Conservation (phyloP, 35 echinoderm and acorn worm genomes). For the Acanthaster planci region DNA sequence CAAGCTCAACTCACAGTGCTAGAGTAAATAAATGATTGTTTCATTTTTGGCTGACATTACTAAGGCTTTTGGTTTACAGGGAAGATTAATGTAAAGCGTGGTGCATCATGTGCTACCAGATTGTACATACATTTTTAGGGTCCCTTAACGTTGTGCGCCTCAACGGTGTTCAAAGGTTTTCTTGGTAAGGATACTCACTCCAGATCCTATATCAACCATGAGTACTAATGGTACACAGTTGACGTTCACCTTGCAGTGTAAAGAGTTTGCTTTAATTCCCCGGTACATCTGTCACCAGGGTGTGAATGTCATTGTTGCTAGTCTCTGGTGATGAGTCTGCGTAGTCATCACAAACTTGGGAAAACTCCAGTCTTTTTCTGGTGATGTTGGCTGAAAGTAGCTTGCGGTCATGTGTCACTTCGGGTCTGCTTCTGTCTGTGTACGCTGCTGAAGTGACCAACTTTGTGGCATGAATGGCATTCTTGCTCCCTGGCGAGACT, state of each 20-base stretch:
- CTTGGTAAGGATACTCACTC: conserved; percentile 35
- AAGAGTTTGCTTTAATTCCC: conserved; percentile 15
- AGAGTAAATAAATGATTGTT: too few species aligned
- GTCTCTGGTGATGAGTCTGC: background rate
- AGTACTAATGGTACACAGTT: conserved; percentile 9
- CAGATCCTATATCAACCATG: conserved; percentile 36
- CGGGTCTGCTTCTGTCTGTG: conserved; percentile 1
- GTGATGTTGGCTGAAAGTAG: background rate
- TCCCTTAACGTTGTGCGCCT: too few species aligned
- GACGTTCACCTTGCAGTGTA: background rate
- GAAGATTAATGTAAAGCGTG: too few species aligned
- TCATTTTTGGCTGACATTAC: too few species aligned
- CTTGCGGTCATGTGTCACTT: background rate
- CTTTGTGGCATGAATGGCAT: conserved; percentile 45
- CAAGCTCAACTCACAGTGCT: too few species aligned
- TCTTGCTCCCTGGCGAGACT: conserved; percentile 17
- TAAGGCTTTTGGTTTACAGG: too few species aligned
- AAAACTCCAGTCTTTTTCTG: background rate
- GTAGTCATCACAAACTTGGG: background rate
- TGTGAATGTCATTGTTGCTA: background rate
- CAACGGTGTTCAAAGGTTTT: conserved; percentile 26
- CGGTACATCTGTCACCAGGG: background rate
- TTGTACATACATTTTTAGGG: too few species aligned
- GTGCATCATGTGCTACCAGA: too few species aligned
- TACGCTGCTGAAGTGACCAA: conserved; percentile 52